Evolutionary conservation across 2,113 vertebrate species (phyloP), one percentile per base, ranked within the genome.

Genomic region (Corythornis madagascariensis): DNA sequence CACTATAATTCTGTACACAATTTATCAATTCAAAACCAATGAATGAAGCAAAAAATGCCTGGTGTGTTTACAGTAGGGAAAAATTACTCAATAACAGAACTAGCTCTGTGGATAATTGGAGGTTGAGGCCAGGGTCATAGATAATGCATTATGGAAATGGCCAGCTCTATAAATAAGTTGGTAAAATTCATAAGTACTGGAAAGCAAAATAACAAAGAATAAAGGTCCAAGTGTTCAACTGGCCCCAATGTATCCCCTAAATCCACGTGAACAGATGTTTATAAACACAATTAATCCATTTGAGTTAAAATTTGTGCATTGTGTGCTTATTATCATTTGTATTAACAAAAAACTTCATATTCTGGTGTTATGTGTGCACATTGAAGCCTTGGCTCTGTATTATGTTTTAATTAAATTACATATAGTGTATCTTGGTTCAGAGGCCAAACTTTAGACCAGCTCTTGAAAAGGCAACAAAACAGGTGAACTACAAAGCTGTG

Each of bases 191-290:
- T 42, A 79, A 85, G 52, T 43, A 75, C 48, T 29, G 15, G 48
- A 76, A 78, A 89, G 35, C 16, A 74, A 79, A 79, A 63, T 78
- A 81, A 43, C 50, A 42, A 69, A 81, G 76, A 73, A 38, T 35
- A 71, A 53, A 65, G 45, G 24, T 19, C 42, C 72, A 78, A 64
- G 52, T 65, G 64, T 91, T 81, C 83, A 38, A 0, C 10, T 87
- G 33, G 60, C 50, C 59, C 45, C 31, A 57, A 16, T 0, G 14
- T 20, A 74, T 70, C 15, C 81, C 66, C 29, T 74, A 69, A 95
- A 88, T 73, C 38, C 85, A 43, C 55, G 64, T 45, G 75, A 82
- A 65, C 64, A 93, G 91, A 83, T 89, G 64, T 76, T 92, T 52
- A 26, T 42, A 47, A 87, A 28, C 50, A 73, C 75, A 77, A 87